phyloP scores from a whole-genome alignment of 2,888 invertebrate species.

The Nomada hirtipes region DNA sequence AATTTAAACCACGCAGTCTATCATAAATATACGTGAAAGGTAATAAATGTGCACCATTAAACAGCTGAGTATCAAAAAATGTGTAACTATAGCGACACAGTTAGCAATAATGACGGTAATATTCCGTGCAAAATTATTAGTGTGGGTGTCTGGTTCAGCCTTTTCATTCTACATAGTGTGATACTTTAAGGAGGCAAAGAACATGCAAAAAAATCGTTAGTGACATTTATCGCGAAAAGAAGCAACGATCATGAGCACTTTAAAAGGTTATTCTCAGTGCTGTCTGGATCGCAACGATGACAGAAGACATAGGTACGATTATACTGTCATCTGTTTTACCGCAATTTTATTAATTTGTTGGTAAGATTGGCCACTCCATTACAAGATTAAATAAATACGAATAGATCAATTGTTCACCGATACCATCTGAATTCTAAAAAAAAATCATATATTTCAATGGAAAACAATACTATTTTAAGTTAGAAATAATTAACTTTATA shows the following conservation, averaged over 20 bases:
- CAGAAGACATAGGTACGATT: slow-evolving; percentile 68
- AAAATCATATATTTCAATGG: too few relatives aligned
- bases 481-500: too few relatives aligned
- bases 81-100: slow-evolving; percentile 14
- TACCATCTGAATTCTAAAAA: too few relatives aligned
- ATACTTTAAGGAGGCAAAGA: background rate
- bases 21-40: background rate
- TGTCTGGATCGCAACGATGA: slow-evolving; percentile 67
- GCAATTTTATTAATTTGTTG: too few relatives aligned
- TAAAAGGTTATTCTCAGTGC: slow-evolving; percentile 63
- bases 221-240: slow-evolving; percentile 1
- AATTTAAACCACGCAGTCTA: background rate
- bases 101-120: slow-evolving; percentile 34
- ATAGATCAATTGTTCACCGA: too few relatives aligned
- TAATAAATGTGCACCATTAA: background rate
- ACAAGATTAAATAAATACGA: too few relatives aligned
- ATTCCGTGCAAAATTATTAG: slow-evolving; percentile 46
- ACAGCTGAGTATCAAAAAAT: slow-evolving; percentile 20
- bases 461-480: too few relatives aligned
- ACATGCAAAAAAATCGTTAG: slow-evolving; percentile 1
- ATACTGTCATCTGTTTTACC: too few relatives aligned
- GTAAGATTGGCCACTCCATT: too few relatives aligned
- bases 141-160: slow-evolving; percentile 19
- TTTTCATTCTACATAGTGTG: background rate
- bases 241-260: slow-evolving; percentile 24